A percentile compares a stretch with the other conserved stretches of the same genome.
Evolutionary conservation across 2,888 invertebrate genomes (phyloP).

Genomic region (Napeogenes inachia): DNA sequence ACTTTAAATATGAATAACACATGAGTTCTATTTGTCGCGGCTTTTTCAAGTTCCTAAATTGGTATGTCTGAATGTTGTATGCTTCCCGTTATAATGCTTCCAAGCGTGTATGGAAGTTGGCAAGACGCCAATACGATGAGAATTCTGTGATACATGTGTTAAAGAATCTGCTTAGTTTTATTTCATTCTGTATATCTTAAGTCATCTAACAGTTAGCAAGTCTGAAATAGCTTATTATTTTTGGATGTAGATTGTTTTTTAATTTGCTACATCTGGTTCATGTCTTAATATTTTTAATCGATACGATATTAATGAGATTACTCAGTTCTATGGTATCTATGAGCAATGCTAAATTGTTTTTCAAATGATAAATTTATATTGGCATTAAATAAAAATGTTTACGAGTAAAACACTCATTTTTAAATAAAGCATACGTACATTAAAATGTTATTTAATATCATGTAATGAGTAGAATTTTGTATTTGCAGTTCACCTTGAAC

Average conservation of each 20-base stretch:
- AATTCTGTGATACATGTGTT: conserved; percentile 21
- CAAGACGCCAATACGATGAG: conserved; percentile 41
- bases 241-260: not conserved
- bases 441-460: too few relatives aligned
- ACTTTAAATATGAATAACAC: conserved; percentile 48
- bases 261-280: not conserved
- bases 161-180: conserved; percentile 26
- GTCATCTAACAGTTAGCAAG: conserved; percentile 26
- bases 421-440: too few relatives aligned
- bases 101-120: conserved; percentile 51
- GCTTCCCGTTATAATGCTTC: conserved; percentile 44
- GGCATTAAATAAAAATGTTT: too few relatives aligned
- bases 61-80: conserved; percentile 40
- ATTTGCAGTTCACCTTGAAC: conserved; percentile 21
- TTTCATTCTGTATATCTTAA: conserved; percentile 33
- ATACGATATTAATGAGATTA: not conserved
- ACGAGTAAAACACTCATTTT: too few relatives aligned
- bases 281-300: not conserved
- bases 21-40: conserved; percentile 33
- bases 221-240: conserved; percentile 16
- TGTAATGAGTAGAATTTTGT: conserved; percentile 12
- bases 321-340: not conserved
- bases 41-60: conserved; percentile 43
- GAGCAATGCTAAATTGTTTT: not conserved
- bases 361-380: too few relatives aligned